phyloP scores from a whole-genome alignment of 2,113 vertebrate genomes.

The Dendropsophus ebraccatus region DNA sequence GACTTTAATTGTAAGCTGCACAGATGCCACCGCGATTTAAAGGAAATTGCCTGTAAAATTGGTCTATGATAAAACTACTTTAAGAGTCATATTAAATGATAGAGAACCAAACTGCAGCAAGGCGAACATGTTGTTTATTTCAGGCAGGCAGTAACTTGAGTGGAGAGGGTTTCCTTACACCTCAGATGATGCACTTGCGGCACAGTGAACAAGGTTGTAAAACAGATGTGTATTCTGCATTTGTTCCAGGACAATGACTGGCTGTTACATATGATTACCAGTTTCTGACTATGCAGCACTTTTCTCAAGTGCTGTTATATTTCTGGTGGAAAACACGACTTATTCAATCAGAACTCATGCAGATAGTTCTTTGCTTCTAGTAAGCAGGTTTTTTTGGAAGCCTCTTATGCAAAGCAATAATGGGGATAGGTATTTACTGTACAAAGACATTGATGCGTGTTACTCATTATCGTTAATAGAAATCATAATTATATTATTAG shows the following conservation, averaged over 20 bases:
- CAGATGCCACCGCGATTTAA: not conserved
- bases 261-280: slow-evolving; percentile 21
- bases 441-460: no score
- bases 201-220: slow-evolving; percentile 8
- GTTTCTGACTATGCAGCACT: not conserved
- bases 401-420: not conserved
- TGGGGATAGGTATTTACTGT: not conserved
- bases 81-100: not conserved
- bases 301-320: slow-evolving; percentile 19
- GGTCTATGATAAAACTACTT: not conserved
- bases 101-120: not conserved
- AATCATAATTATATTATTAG: no score
- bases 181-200: not conserved
- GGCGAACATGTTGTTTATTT: not conserved
- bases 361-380: not conserved
- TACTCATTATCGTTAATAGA: not conserved
- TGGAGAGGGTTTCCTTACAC: not conserved
- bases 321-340: not conserved
- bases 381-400: not conserved
- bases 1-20: not conserved
- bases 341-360: slow-evolving; percentile 11
- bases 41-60: not conserved
- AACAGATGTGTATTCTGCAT: slow-evolving; percentile 2
- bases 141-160: not conserved
- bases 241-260: slow-evolving; percentile 14